Evolutionary conservation across 2,113 vertebrate genomes (phyloP).

Genomic region (Cynopterus brachyotis): DNA sequence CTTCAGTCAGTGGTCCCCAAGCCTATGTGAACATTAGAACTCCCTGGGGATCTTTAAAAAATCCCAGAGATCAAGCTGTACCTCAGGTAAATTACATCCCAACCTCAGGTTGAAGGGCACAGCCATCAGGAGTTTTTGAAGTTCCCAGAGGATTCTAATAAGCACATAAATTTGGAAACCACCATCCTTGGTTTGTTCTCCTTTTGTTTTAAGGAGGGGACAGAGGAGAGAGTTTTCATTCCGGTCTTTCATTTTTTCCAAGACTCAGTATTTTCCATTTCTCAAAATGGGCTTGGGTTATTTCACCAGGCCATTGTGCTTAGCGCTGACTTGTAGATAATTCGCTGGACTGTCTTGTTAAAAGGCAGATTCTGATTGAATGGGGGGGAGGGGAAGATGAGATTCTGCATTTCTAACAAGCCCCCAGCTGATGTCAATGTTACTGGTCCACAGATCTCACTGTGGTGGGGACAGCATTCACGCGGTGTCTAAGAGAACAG

Average conservation of each 20-base stretch:
- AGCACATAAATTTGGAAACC: neutral
- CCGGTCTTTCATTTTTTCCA: neutral
- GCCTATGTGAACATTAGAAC: neutral
- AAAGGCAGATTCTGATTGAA: neutral
- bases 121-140: neutral
- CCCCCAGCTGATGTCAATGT: neutral
- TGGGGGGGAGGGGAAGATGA: too few species aligned
- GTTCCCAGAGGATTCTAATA: neutral
- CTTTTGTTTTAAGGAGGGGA: neutral
- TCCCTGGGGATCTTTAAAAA: neutral
- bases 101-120: neutral
- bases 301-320: neutral
- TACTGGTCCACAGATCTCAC: neutral
- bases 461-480: neutral
- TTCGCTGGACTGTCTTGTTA: neutral
- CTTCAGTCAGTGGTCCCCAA: neutral
- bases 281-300: neutral
- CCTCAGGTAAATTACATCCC: neutral
- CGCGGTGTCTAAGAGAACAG: neutral
- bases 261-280: neutral
- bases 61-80: too few species aligned
- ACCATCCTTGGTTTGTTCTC: neutral
- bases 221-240: neutral
- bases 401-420: neutral
- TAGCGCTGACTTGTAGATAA: neutral